These are phyloP conservation scores for Chromoteleia sp. DNA, from an alignment of 2,888 invertebrate species.

Conservation along the genomic window DNA sequence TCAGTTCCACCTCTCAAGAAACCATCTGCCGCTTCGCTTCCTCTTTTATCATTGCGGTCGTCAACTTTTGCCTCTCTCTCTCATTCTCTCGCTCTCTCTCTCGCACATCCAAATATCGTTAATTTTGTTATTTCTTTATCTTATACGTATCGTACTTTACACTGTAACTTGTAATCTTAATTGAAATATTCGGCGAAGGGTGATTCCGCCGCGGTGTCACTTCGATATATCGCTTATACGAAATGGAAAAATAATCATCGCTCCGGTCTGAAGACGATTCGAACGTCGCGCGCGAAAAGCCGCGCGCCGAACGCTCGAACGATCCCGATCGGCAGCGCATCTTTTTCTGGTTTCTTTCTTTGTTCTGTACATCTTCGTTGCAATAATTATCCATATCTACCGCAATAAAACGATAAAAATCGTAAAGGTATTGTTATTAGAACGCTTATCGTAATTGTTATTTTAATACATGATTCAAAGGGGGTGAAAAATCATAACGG, in stretches of 20 bases:
- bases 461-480: conserved; percentile 38
- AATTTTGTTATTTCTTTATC: conserved; percentile 18
- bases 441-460: conserved; percentile 39
- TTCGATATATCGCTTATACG: conserved; percentile 46
- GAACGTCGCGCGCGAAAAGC: not conserved
- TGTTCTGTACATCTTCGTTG: conserved; percentile 40
- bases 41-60: too few species aligned
- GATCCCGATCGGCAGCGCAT: not conserved
- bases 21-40: too few species aligned
- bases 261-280: not conserved
- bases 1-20: conserved; percentile 38
- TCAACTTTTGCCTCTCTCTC: not conserved
- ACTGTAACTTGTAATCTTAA: conserved; percentile 46
- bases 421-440: conserved; percentile 21
- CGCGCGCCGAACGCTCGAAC: not conserved
- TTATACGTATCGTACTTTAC: conserved; percentile 47
- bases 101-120: conserved; percentile 8
- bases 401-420: conserved; percentile 33
- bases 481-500: not conserved
- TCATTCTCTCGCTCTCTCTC: conserved; percentile 5
- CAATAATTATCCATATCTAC: conserved; percentile 37
- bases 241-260: conserved; percentile 60
- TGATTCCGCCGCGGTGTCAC: conserved; percentile 32
- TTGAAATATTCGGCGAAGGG: conserved; percentile 27
- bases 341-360: conserved; percentile 6